phyloP scores from a whole-genome alignment of 2,888 invertebrate species.

The Papilio elwesi region DNA sequence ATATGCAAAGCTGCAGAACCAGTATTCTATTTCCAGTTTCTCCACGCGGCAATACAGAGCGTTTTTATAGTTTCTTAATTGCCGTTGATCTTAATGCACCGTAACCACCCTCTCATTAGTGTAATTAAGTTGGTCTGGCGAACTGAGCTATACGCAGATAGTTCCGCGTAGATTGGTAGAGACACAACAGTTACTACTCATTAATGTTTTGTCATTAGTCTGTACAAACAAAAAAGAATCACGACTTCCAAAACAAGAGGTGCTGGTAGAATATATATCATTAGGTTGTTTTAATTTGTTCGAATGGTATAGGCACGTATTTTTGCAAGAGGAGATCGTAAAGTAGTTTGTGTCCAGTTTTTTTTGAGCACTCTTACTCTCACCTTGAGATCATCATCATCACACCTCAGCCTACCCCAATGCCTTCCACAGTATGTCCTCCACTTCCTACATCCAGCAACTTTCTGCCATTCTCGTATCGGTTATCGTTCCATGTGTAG shows the following conservation, averaged over 20 bases:
- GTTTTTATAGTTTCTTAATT: slow-evolving; percentile 72
- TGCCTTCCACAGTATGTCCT: no score
- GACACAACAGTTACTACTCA: slow-evolving; percentile 15
- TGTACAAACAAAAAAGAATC: neutral
- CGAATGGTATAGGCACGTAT: no score
- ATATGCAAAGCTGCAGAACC: neutral
- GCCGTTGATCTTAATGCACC: slow-evolving; percentile 64
- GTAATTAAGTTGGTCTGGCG: slow-evolving; percentile 33
- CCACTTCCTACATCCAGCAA: no score
- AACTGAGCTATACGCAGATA: slow-evolving; percentile 17
- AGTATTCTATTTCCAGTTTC: slow-evolving; percentile 7
- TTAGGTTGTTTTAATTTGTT: neutral
- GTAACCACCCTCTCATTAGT: slow-evolving; percentile 63
- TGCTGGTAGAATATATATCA: neutral
- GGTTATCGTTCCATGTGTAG: no score
- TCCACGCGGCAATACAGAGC: neutral
- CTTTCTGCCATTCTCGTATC: no score
- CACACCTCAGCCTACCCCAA: no score
- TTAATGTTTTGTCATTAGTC: slow-evolving; percentile 6
- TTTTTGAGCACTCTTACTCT: no score
- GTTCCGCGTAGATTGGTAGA: slow-evolving; percentile 4
- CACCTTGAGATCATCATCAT: no score
- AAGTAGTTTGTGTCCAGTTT: no score
- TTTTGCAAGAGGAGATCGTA: no score
- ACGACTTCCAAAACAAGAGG: neutral